Evolutionary conservation across 2,113 vertebrate species (phyloP), one percentile per base, ranked within the genome.

Genomic region (Rutilus rutilus): DNA sequence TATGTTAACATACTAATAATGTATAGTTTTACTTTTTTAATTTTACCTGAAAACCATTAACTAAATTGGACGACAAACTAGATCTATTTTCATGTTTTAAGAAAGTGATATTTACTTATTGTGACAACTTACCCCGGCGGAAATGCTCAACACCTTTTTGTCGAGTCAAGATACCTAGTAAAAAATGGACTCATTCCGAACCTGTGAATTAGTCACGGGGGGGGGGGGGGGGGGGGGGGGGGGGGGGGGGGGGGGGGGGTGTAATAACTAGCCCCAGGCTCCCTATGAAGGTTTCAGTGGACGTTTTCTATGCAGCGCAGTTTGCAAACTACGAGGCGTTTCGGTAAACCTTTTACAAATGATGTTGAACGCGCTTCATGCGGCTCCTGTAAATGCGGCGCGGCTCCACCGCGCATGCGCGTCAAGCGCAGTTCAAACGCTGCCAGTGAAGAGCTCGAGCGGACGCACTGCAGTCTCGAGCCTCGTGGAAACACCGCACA

Each of bases 381-480:
- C 36, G 73, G 57, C 54, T 76, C 10, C 59, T 39, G 39, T 81
- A 77, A 85, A 83, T 83, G 64, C 30, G 3, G 83, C n/a, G 36
- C n/a, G 27, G n/a, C 33, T 27, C 39, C 25, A 85, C 45, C 89
- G 90, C 91, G 91, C 90, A 77, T 90, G 91, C 91, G 91, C 91
- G 90, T 87, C 64, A 12, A 36, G 65, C 17, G 64, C 79, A 17
- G 50, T 78, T 83, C 73, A 39, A 82, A 89, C 83, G 79, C 86
- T 65, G 75, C 64, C 54, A 27, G 60, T 21, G 76, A 21, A 50
- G 77, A 82, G 36, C 17, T 67, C 7, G 27, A 71, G 39, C 39
- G 2, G 27, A 76, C 39, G 54, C 57, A 74, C 71, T 77, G 85
- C 87, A 67, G 84, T 83, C 54, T 84, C 67, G 88, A 52, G 83